Conservation (phyloP, 2,113 vertebrate genomes). For the Osmerus mordax region DNA sequence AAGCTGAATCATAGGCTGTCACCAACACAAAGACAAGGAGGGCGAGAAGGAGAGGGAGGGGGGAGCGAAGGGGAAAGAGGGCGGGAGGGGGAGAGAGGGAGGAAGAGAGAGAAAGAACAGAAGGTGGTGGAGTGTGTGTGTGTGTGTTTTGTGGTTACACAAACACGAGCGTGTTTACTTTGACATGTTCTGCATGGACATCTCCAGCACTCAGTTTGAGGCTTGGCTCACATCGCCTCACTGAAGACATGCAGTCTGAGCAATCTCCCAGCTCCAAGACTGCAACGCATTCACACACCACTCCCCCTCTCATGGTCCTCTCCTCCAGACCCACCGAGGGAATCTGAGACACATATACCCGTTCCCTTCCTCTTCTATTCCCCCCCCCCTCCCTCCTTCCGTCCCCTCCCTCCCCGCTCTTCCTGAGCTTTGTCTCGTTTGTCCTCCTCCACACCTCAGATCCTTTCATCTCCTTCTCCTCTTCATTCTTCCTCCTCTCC, state of each 20-base stretch:
- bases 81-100: not conserved
- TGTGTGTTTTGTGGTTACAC: not conserved
- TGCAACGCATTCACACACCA: not conserved
- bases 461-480: no score
- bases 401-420: no score
- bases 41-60: not conserved
- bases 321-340: no score
- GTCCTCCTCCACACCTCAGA: no score
- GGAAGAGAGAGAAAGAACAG: not conserved
- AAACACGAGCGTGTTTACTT: not conserved
- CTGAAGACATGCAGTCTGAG: not conserved
- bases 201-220: no score
- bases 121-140: not conserved
- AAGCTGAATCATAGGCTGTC: not conserved
- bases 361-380: no score
- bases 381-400: no score
- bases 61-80: not conserved
- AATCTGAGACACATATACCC: no score
- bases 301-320: not conserved
- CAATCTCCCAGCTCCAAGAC: no score
- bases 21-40: not conserved
- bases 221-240: not conserved
- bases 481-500: no score
- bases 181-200: slow-evolving; percentile 4
- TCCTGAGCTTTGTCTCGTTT: no score